A percentile compares a stretch with the other conserved stretches of the same genome.
Conservation (phyloP, 2,888 invertebrate genomes). For the Archips xylosteana region DNA sequence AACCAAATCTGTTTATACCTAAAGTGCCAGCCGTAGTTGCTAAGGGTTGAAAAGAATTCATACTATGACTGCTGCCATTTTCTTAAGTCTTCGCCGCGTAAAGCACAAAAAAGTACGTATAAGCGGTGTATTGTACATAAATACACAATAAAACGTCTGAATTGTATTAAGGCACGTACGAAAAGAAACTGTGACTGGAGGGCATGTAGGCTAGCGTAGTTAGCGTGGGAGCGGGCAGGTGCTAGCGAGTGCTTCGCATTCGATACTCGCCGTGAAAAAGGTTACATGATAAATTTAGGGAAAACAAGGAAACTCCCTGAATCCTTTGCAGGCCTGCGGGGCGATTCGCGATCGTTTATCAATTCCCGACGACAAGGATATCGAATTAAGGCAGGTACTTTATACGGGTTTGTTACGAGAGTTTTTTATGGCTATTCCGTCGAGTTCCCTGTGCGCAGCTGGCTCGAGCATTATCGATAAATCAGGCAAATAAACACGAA, state of each 20-base stretch:
- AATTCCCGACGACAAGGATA: conserved; percentile 45
- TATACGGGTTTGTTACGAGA: conserved; percentile 43
- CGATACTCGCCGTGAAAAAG: conserved; percentile 57
- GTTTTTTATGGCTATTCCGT: conserved; percentile 36
- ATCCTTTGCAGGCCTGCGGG: conserved; percentile 34
- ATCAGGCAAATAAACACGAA: conserved; percentile 22
- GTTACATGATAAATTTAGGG: conserved; percentile 61
- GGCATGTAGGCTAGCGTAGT: conserved; percentile 65
- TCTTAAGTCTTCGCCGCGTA: background rate
- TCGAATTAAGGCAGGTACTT: conserved; percentile 45
- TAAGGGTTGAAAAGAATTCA: background rate
- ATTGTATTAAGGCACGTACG: conserved; percentile 53
- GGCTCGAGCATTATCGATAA: conserved; percentile 27
- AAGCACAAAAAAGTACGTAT: conserved; percentile 2
- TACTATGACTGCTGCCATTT: background rate
- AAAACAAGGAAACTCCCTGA: conserved; percentile 49
- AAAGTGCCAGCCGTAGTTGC: background rate
- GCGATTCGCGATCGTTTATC: conserved; percentile 44
- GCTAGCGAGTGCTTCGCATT: conserved; percentile 48
- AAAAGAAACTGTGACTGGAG: conserved; percentile 68
- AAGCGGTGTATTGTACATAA: conserved; percentile 39
- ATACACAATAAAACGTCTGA: conserved; percentile 54
- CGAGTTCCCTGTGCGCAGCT: conserved; percentile 24
- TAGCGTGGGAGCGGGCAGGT: conserved; percentile 71
- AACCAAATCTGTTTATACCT: background rate